Conservation (phyloP, 2,888 invertebrate genomes). For the Lamproptera curius region DNA sequence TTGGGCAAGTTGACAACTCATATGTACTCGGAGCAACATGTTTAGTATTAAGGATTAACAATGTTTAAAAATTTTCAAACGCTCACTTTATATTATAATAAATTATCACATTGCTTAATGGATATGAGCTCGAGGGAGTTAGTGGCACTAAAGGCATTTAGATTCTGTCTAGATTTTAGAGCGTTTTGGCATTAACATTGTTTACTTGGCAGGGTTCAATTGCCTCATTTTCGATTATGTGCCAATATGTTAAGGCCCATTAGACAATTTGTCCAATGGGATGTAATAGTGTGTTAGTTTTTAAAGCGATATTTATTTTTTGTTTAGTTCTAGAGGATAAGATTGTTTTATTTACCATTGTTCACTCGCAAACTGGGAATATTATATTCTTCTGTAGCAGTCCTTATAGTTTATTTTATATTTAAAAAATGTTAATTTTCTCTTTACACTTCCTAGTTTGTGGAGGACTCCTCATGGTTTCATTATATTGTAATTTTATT, state of each 20-base stretch:
- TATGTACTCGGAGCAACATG: constrained; percentile 30
- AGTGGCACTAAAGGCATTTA: constrained; percentile 30
- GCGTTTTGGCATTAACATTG: constrained; percentile 1
- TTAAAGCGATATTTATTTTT: constrained; percentile 36
- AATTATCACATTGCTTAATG: constrained; percentile 43
- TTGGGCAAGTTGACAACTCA: constrained; percentile 23
- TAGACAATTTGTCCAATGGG: constrained; percentile 5
- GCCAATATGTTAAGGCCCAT: constrained; percentile 14
- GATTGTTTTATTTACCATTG: constrained; percentile 33
- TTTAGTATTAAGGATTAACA: constrained; percentile 47
- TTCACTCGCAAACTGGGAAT: constrained; percentile 18
- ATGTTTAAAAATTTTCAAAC: constrained; percentile 43
- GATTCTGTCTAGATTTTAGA: constrained; percentile 8
- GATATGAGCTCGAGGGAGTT: constrained; percentile 34
- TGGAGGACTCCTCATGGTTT: constrained; percentile 23
- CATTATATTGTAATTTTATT: constrained; percentile 2
- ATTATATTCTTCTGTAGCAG: constrained; percentile 19
- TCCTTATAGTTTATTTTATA: constrained; percentile 37
- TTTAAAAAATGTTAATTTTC: constrained; percentile 46
- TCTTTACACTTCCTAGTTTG: constrained; percentile 44
- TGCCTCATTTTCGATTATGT: constrained; percentile 17
- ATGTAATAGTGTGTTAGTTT: constrained; percentile 17
- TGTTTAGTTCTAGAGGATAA: constrained; percentile 47
- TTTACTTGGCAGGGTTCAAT: constrained; percentile 9
- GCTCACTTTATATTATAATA: constrained; percentile 41